Percentiles rank a stretch among this genome's conserved stretches.
Evolutionary conservation across 2,113 vertebrate genomes (phyloP).

Genomic region (Corythoichthys intestinalis): DNA sequence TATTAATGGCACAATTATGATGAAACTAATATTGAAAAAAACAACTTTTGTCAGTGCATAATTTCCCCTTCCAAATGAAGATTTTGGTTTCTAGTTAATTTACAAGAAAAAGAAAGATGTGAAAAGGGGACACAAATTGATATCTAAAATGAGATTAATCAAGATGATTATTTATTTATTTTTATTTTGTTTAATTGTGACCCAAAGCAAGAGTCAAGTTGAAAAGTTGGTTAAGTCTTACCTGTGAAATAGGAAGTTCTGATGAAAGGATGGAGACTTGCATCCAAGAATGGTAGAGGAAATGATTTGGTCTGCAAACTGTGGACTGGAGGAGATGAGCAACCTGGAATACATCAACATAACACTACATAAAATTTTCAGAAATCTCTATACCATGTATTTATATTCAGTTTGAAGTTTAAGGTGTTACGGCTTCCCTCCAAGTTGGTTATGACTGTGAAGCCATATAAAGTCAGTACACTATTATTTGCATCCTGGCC

Average conservation of each 20-base stretch:
- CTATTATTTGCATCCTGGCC: too few species aligned
- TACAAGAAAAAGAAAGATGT: too few species aligned
- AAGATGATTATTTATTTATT: neutral
- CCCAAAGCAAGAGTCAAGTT: neutral
- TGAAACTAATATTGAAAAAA: too few species aligned
- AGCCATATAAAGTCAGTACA: too few species aligned
- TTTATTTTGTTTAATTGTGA: neutral
- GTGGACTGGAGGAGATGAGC: slow-evolving; percentile 74
- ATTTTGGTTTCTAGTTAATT: too few species aligned
- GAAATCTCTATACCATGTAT: neutral
- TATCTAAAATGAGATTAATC: too few species aligned
- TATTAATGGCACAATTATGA: too few species aligned
- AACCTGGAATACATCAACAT: slow-evolving; percentile 53
- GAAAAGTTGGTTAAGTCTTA: slow-evolving; percentile 53
- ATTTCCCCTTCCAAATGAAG: too few species aligned
- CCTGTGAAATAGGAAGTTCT: slow-evolving; percentile 91
- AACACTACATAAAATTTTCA: neutral
- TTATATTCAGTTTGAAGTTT: neutral
- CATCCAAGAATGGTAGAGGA: slow-evolving; percentile 88
- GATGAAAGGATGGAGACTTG: slow-evolving; percentile 87
- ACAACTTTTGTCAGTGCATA: too few species aligned
- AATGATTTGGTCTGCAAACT: slow-evolving; percentile 82
- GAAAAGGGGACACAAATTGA: too few species aligned
- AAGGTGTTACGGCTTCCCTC: neutral
- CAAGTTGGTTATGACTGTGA: neutral